Percentiles rank a stretch among this genome's conserved stretches.
Conservation (phyloP, 1,140 invertebrate species). For the Lordiphosa mommai region DNA sequence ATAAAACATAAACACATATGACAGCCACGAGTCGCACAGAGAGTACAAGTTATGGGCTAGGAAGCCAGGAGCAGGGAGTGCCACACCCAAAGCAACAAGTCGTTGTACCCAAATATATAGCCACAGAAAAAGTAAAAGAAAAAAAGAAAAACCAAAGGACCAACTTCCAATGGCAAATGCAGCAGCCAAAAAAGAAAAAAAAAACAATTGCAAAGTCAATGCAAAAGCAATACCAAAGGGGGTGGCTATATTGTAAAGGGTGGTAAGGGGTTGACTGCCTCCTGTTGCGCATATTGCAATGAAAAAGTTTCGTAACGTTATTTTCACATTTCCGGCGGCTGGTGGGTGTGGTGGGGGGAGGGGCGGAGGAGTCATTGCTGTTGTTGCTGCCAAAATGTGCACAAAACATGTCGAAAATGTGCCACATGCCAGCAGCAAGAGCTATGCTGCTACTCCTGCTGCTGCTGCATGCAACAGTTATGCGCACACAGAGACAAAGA, state of each 20-base stretch:
- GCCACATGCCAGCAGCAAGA: conserved; percentile 66
- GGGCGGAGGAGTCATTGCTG: conserved; percentile 33
- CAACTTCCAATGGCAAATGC: conserved; percentile 43
- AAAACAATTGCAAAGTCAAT: conserved; percentile 49
- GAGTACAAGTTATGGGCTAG: conserved; percentile 60
- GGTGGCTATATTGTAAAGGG: background rate
- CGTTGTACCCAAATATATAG: conserved; percentile 75
- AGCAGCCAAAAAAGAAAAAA: conserved; percentile 18
- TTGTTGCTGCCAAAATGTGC: conserved; percentile 66
- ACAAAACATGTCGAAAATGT: conserved; percentile 78
- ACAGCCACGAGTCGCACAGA: conserved; percentile 54
- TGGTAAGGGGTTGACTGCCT: conserved; percentile 21
- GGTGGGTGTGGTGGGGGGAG: conserved; percentile 29
- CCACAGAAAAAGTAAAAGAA: conserved; percentile 20
- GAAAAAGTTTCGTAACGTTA: conserved; percentile 75
- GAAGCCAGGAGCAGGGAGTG: conserved; percentile 30
- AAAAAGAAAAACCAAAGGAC: conserved; percentile 10
- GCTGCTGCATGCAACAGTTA: conserved; percentile 71
- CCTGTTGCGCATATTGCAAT: conserved; percentile 72
- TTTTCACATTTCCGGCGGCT: conserved; percentile 74
- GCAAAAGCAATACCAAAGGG: conserved; percentile 39
- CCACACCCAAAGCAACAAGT: conserved; percentile 76
- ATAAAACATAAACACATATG: conserved; percentile 71
- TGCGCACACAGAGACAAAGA: conserved; percentile 24
- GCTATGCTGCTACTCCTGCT: conserved; percentile 21